Percentiles rank a stretch among this genome's conserved stretches.
Evolutionary conservation across 2,797 vertebrate species (phyloP).

Genomic region (Sebastes jordani): DNA sequence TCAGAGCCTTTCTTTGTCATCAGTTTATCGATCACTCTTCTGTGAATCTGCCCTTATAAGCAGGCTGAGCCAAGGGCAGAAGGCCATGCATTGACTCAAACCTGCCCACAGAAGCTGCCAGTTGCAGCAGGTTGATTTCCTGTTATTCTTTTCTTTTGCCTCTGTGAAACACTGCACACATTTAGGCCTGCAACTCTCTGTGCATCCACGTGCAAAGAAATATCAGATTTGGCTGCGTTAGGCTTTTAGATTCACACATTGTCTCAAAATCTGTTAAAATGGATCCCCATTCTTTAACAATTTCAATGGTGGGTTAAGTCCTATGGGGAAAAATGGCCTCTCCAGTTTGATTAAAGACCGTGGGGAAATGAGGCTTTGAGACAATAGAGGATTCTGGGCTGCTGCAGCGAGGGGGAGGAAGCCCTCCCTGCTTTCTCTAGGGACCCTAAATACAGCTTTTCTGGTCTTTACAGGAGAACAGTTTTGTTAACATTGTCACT

Average conservation of each 20-base stretch:
- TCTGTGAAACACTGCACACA: conserved; percentile 4
- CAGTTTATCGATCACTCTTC: conserved; percentile 26
- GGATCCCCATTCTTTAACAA: neutral
- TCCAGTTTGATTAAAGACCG: conserved; percentile 56
- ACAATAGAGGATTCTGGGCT: conserved; percentile 42
- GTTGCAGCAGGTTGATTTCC: conserved; percentile 61
- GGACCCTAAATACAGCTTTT: conserved; percentile 50
- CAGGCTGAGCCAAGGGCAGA: conserved; percentile 22
- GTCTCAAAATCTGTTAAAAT: neutral
- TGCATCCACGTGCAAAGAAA: neutral
- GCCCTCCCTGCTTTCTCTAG: conserved; percentile 20
- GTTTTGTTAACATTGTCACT: conserved; percentile 52
- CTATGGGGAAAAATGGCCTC: conserved; percentile 39
- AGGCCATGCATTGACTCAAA: conserved; percentile 32
- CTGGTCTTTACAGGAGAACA: conserved; percentile 26
- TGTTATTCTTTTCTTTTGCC: conserved; percentile 55
- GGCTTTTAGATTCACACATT: neutral
- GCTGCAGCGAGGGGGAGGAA: neutral
- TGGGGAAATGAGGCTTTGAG: conserved; percentile 37
- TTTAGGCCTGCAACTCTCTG: neutral
- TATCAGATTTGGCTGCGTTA: neutral
- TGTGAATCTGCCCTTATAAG: conserved; percentile 22
- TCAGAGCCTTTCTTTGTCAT: neutral
- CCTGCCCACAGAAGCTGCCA: conserved; percentile 47
- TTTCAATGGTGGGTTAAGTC: neutral